Conservation (phyloP, 2,888 invertebrate species). For the Rugalucina vietnamica region DNA sequence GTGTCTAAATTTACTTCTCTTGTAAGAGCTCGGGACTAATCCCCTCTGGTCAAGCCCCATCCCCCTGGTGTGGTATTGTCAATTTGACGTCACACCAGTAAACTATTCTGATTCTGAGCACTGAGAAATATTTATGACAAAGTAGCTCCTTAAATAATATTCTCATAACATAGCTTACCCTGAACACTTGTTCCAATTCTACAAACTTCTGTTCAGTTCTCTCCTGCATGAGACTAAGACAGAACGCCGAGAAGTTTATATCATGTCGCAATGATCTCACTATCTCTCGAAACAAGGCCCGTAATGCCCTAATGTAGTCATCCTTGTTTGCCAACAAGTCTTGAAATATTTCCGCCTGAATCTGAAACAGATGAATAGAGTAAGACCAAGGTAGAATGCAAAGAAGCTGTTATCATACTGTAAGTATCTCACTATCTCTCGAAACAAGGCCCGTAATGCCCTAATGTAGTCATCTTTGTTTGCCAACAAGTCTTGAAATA, state of each 20-base stretch:
- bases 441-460: slow-evolving; percentile 92
- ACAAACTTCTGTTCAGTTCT: slow-evolving; percentile 80
- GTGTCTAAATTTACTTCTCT: too few relatives aligned
- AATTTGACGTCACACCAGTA: too few relatives aligned
- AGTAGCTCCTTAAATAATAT: too few relatives aligned
- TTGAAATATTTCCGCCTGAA: slow-evolving; percentile 86
- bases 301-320: slow-evolving; percentile 94
- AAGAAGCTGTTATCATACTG: slow-evolving; percentile 92
- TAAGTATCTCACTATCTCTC: slow-evolving; percentile 94
- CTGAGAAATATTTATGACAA: too few relatives aligned
- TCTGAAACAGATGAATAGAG: too few relatives aligned
- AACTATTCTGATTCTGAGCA: too few relatives aligned
- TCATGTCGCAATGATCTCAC: slow-evolving; percentile 93
- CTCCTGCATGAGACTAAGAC: slow-evolving; percentile 89
- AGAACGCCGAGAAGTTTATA: slow-evolving; percentile 91
- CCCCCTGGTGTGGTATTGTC: too few relatives aligned
- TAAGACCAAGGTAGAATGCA: slow-evolving; percentile 91
- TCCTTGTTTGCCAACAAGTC: slow-evolving; percentile 91
- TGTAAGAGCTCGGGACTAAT: too few relatives aligned
- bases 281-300: slow-evolving; percentile 94
- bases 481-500: slow-evolving; percentile 91
- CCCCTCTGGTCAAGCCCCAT: too few relatives aligned
- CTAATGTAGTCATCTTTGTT: slow-evolving; percentile 93
- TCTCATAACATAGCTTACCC: too few relatives aligned
- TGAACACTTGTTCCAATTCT: slow-evolving; percentile 81